phyloP scores from a whole-genome alignment of 2,113 vertebrate species.

The Leucopsar rothschildi region DNA sequence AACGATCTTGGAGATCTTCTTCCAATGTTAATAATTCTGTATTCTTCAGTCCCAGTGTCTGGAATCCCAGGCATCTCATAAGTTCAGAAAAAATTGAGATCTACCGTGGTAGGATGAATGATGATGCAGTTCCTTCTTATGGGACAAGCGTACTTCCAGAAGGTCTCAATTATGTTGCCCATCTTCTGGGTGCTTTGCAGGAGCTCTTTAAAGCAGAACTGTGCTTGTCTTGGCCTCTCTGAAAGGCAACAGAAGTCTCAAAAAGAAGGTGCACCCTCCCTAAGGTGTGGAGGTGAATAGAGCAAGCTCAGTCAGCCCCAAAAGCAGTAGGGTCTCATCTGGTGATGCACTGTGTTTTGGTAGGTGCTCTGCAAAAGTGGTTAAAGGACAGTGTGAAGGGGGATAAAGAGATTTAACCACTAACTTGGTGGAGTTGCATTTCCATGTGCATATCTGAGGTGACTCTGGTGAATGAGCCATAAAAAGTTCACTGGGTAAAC shows the following conservation, averaged over 20 bases:
- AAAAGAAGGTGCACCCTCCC: neutral
- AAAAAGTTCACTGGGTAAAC: neutral
- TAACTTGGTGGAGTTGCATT: neutral
- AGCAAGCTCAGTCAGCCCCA: fast-evolving
- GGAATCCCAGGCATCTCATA: neutral
- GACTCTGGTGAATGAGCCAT: neutral
- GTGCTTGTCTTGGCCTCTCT: neutral
- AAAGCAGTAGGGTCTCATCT: neutral
- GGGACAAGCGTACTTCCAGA: fast-evolving
- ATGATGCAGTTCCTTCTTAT: neutral
- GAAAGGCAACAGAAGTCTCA: neutral
- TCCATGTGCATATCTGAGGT: fast-evolving
- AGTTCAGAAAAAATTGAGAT: neutral
- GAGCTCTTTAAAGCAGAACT: neutral
- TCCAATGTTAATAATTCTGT: neutral
- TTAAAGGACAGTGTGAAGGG: neutral
- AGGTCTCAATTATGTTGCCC: fast-evolving
- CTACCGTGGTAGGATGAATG: neutral
- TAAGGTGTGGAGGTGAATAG: neutral
- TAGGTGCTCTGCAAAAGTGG: neutral
- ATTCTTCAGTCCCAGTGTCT: neutral
- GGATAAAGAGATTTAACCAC: neutral
- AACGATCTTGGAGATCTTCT: neutral
- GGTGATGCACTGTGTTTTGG: neutral
- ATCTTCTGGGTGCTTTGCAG: neutral